Evolutionary conservation across 2,797 vertebrate genomes (phyloP).

Genomic region (Anniella stebbinsi): DNA sequence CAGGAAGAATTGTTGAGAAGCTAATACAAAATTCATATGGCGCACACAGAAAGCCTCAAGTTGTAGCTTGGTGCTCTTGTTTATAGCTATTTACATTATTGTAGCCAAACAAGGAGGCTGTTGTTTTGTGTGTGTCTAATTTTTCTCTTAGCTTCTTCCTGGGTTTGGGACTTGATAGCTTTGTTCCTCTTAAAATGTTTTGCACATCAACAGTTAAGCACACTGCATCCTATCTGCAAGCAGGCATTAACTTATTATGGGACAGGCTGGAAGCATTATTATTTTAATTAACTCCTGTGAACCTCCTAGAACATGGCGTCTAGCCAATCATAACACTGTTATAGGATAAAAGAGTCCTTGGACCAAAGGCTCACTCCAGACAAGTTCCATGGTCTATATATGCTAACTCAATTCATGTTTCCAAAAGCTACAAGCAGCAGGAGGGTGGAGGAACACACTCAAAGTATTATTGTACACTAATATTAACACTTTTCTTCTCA

Average conservation of each 20-base stretch:
- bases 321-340: slow-evolving; percentile 61
- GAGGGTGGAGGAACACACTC: not conserved
- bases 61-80: not conserved
- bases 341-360: slow-evolving; percentile 81
- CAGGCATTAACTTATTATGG: slow-evolving; percentile 61
- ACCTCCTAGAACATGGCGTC: slow-evolving; percentile 41
- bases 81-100: not conserved
- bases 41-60: not conserved
- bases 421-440: slow-evolving; percentile 13
- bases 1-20: not conserved
- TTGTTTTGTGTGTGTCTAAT: not conserved
- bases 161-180: not conserved
- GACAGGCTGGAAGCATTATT: slow-evolving; percentile 78
- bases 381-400: slow-evolving; percentile 19
- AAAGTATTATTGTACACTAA: not conserved
- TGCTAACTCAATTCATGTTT: not conserved
- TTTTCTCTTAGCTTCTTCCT: slow-evolving; percentile 22
- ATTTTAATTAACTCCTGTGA: slow-evolving; percentile 81
- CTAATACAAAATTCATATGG: fast-evolving
- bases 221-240: slow-evolving; percentile 14
- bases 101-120: slow-evolving; percentile 7
- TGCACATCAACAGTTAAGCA: not conserved
- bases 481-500: not conserved
- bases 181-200: not conserved
- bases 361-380: slow-evolving; percentile 78